These are phyloP conservation scores for Gobio occitaniae DNA, from an alignment of 2,797 vertebrate genomes.

Conservation along the genomic window DNA sequence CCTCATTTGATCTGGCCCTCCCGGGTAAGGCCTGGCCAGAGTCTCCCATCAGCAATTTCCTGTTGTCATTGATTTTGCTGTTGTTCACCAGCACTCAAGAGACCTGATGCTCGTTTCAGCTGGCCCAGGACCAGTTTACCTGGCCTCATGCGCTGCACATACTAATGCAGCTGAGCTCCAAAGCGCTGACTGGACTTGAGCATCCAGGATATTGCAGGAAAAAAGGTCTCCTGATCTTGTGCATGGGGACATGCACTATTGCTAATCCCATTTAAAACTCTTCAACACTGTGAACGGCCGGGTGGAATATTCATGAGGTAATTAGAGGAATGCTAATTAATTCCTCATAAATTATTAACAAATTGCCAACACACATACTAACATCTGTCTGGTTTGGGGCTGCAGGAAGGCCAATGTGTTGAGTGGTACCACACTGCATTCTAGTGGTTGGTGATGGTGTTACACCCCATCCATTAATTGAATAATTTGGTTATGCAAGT, in stretches of 20 bases:
- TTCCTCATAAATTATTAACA: slow-evolving; percentile 62
- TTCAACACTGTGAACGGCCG: slow-evolving; percentile 24
- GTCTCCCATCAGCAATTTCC: slow-evolving; percentile 53
- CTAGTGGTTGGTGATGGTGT: slow-evolving; percentile 29
- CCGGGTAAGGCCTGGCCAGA: slow-evolving; percentile 29
- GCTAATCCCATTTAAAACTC: slow-evolving; percentile 52
- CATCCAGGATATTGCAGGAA: slow-evolving; percentile 13
- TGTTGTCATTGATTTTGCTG: slow-evolving; percentile 48
- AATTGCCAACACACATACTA: slow-evolving; percentile 52
- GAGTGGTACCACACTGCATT: slow-evolving; percentile 37
- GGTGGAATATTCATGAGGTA: slow-evolving; percentile 54
- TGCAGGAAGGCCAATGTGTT: background rate
- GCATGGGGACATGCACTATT: background rate
- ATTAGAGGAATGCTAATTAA: slow-evolving; percentile 55
- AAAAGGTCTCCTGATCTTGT: slow-evolving; percentile 34
- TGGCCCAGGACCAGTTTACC: slow-evolving; percentile 38
- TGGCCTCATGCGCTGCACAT: slow-evolving; percentile 14
- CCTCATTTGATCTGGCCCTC: slow-evolving; percentile 31
- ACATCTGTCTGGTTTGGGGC: slow-evolving; percentile 48
- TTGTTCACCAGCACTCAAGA: slow-evolving; percentile 25
- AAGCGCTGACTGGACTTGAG: slow-evolving; percentile 36
- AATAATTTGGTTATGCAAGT: background rate
- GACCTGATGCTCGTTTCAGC: slow-evolving; percentile 41
- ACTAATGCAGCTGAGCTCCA: slow-evolving; percentile 37
- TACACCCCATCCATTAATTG: background rate